Conservation (phyloP, 2,888 invertebrate species). For the Gymnosoma rotundatum region DNA sequence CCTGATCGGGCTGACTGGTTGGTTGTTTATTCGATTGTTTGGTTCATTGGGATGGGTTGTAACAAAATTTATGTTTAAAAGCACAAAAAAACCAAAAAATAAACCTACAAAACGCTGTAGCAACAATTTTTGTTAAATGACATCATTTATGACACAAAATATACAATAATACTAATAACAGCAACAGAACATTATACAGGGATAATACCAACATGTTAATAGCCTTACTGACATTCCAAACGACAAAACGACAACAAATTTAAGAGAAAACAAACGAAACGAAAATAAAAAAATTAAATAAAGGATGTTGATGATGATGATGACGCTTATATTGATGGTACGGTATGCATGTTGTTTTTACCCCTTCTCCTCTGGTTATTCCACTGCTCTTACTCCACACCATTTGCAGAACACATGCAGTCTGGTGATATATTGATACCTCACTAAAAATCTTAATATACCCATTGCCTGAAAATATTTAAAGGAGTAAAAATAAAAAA, state of each 20-base stretch:
- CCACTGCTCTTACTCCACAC: neutral
- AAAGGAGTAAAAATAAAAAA: neutral
- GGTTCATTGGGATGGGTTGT: constrained; percentile 32
- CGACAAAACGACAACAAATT: constrained; percentile 52
- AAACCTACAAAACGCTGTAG: constrained; percentile 9
- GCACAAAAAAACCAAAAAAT: constrained; percentile 11
- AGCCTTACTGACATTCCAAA: constrained; percentile 68
- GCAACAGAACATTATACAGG: constrained; percentile 50
- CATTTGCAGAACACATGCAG: constrained; percentile 61
- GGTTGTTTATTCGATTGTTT: neutral
- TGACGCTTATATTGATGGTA: constrained; percentile 50
- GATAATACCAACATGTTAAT: constrained; percentile 67
- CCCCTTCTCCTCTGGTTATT: constrained; percentile 4
- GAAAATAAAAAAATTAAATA: constrained; percentile 5
- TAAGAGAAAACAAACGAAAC: constrained; percentile 15
- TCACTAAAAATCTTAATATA: constrained; percentile 51
- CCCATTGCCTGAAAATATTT: constrained; percentile 18
- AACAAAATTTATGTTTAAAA: constrained; percentile 51
- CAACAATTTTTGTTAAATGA: constrained; percentile 70
- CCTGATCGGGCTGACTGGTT: constrained; percentile 8
- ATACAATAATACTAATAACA: constrained; percentile 60
- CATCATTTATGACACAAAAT: constrained; percentile 72
- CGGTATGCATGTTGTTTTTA: constrained; percentile 31
- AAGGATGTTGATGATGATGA: constrained; percentile 27
- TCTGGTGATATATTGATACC: constrained; percentile 64